A percentile compares a stretch with the other conserved stretches of the same genome.
Conservation (phyloP, 2,797 vertebrate genomes). For the Spinus olivaceus region DNA sequence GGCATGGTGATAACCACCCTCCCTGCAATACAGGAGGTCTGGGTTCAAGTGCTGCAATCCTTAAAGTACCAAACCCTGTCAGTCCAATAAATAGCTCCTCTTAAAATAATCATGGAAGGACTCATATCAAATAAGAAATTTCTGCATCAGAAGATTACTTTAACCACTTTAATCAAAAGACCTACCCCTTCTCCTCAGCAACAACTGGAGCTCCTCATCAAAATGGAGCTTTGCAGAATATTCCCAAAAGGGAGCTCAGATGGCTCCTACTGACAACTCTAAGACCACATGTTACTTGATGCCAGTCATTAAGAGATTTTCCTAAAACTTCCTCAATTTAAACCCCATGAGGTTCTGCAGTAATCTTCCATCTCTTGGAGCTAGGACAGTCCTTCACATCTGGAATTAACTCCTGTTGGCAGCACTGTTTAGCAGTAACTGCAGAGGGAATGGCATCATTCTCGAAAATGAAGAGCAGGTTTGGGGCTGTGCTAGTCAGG, state of each 20-base stretch:
- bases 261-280: not conserved
- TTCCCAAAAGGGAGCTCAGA: not conserved
- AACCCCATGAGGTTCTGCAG: not conserved
- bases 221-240: not conserved
- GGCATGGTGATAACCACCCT: not conserved
- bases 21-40: not conserved
- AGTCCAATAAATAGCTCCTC: not conserved
- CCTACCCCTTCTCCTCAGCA: not conserved
- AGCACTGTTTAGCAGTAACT: not conserved
- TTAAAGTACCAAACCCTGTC: not conserved
- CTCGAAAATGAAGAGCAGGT: not conserved
- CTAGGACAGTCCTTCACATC: not conserved
- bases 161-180: conserved; percentile 10
- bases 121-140: not conserved
- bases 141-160: not conserved
- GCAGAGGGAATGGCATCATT: not conserved
- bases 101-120: not conserved
- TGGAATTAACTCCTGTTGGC: not conserved
- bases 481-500: not conserved
- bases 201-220: not conserved
- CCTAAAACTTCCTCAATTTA: not conserved
- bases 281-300: not conserved
- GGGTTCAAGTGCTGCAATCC: not conserved
- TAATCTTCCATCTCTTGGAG: not conserved
- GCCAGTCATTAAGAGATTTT: not conserved